A percentile compares a stretch with the other conserved stretches of the same genome.
Conservation (phyloP, 2,888 invertebrate species). For the Anorthoa munda region DNA sequence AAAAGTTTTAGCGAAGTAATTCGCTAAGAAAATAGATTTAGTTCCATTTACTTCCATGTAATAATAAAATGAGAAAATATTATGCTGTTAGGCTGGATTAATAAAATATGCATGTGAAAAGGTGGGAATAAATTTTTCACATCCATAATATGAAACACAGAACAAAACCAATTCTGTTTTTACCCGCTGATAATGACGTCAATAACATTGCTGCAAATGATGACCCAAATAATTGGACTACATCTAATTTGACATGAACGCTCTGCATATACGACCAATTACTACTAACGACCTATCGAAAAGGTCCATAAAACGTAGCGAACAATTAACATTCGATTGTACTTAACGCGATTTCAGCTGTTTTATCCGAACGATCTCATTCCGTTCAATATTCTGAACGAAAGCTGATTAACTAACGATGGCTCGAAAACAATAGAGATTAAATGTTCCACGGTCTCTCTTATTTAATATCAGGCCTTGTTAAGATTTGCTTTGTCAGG, state of each 20-base stretch:
- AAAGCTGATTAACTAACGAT: constrained; percentile 65
- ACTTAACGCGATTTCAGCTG: constrained; percentile 63
- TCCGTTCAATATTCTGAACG: constrained; percentile 58
- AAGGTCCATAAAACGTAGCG: constrained; percentile 69
- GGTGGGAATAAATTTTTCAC: not conserved
- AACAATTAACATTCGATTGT: constrained; percentile 72
- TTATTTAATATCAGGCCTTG: constrained; percentile 53
- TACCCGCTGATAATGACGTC: constrained; percentile 10
- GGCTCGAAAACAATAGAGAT: constrained; percentile 60
- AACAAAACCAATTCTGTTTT: constrained; percentile 18
- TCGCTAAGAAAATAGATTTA: not conserved
- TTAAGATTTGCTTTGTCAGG: constrained; percentile 55
- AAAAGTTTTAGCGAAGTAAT: not conserved
- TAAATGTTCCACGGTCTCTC: constrained; percentile 46
- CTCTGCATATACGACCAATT: constrained; percentile 68
- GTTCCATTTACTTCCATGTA: not conserved
- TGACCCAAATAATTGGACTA: constrained; percentile 44
- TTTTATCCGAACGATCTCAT: constrained; percentile 62
- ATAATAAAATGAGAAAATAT: too few species aligned
- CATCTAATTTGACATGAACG: constrained; percentile 57
- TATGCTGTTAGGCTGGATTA: not conserved
- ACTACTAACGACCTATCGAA: constrained; percentile 67
- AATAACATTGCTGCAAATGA: constrained; percentile 41
- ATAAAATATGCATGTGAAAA: not conserved
- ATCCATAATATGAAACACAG: not conserved